These are phyloP conservation scores for Phrynocephalus versicolor DNA, from an alignment of 2,113 vertebrate species.

Conservation along the genomic window DNA sequence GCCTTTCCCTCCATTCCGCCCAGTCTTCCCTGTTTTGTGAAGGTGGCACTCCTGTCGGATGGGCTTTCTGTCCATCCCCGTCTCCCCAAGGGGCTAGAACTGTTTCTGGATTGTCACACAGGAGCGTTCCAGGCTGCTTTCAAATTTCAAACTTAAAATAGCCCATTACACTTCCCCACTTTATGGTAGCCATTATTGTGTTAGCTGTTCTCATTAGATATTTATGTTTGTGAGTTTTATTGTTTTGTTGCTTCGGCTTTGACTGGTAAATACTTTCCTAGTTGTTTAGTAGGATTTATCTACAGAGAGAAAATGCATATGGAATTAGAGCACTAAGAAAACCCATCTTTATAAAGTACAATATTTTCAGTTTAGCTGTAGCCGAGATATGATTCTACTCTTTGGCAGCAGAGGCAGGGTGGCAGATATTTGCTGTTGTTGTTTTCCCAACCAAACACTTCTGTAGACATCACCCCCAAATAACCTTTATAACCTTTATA, in stretches of 20 bases:
- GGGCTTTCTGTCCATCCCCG: no score
- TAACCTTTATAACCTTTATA: background rate
- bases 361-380: conserved; percentile 24
- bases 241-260: background rate
- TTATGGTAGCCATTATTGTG: background rate
- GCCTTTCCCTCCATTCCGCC: no score
- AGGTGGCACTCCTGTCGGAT: no score
- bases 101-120: no score
- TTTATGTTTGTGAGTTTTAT: background rate
- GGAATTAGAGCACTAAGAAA: background rate
- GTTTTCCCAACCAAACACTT: background rate
- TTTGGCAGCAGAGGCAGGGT: background rate
- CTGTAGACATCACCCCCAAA: background rate
- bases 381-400: background rate
- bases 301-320: conserved; percentile 9
- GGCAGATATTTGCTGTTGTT: background rate
- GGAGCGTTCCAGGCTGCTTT: no score
- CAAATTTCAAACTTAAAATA: background rate
- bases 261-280: background rate
- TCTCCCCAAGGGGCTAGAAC: no score
- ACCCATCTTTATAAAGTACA: conserved; percentile 7
- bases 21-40: no score
- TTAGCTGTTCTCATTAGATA: background rate
- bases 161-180: background rate
- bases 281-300: conserved; percentile 3